These are phyloP conservation scores for Athrips mouffetella DNA, from an alignment of 2,888 invertebrate species.

Conservation along the genomic window DNA sequence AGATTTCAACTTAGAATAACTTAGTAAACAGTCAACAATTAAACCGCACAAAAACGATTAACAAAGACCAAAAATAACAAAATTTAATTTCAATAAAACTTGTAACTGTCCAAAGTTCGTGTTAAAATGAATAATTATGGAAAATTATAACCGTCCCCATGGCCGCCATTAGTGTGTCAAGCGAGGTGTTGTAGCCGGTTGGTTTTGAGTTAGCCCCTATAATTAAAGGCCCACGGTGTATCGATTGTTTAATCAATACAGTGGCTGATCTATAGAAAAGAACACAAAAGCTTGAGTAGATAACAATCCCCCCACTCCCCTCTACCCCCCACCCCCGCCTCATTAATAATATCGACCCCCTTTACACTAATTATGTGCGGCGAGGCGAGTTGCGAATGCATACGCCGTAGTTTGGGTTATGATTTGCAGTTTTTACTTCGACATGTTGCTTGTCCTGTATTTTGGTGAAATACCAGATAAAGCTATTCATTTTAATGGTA, in stretches of 20 bases:
- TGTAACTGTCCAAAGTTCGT: constrained; percentile 47
- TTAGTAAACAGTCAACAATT: neutral
- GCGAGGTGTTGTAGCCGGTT: constrained; percentile 54
- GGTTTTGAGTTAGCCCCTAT: constrained; percentile 67
- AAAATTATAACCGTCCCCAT: constrained; percentile 57
- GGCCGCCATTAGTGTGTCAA: constrained; percentile 67
- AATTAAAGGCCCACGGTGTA: constrained; percentile 68
- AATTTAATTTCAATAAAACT: constrained; percentile 20
- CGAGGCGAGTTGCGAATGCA: constrained; percentile 59
- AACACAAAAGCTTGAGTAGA: constrained; percentile 76
- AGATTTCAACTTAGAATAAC: neutral
- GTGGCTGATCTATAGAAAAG: constrained; percentile 66
- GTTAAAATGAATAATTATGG: constrained; percentile 67
- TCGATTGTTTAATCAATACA: constrained; percentile 74
- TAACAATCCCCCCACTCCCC: constrained; percentile 63
- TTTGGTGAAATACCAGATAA: no score
- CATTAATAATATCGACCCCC: constrained; percentile 77
- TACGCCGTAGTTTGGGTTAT: constrained; percentile 26
- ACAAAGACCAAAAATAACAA: constrained; percentile 5
- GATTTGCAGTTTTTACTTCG: no score
- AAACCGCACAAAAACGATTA: constrained; percentile 2
- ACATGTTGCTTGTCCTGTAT: no score
- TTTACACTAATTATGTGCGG: constrained; percentile 75
- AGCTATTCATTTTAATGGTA: no score
- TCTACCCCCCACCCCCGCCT: constrained; percentile 52